Evolutionary conservation across 92 coral and sea anemone species (phyloP).

Genomic region (Epizoanthus fatuus): DNA sequence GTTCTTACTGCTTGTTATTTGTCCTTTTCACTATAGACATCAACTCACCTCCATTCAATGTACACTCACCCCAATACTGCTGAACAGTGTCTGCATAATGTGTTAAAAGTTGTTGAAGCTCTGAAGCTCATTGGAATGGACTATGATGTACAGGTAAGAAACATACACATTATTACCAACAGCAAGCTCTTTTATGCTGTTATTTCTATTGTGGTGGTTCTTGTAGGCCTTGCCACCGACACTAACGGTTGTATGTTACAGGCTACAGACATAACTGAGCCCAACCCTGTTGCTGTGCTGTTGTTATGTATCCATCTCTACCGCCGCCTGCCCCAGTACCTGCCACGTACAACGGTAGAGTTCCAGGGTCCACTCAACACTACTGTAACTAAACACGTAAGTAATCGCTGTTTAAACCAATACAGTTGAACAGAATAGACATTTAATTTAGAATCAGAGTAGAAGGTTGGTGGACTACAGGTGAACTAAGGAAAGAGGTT

Average conservation of each 20-base stretch:
- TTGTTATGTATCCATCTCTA: conserved; percentile 95
- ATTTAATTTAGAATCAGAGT: background rate
- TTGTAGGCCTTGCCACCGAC: background rate
- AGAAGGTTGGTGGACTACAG: background rate
- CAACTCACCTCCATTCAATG: conserved; percentile 93
- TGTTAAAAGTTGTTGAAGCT: conserved; percentile 91
- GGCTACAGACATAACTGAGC: conserved; percentile 97
- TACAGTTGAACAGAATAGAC: too few species aligned
- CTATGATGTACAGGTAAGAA: conserved; percentile 92
- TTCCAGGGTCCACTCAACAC: conserved; percentile 95
- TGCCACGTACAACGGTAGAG: conserved; percentile 92
- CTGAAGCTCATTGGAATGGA: conserved; percentile 91
- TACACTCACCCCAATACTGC: conserved; percentile 92
- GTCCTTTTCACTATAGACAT: conserved; percentile 56
- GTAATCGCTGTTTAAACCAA: conserved; percentile 15
- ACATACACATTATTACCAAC: background rate
- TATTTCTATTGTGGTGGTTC: background rate
- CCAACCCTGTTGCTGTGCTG: conserved; percentile 87
- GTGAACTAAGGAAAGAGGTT: background rate
- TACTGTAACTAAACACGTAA: conserved; percentile 89
- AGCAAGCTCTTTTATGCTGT: background rate
- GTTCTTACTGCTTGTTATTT: background rate
- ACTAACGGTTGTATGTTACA: conserved; percentile 9
- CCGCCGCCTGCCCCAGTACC: conserved; percentile 96
- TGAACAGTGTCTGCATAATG: conserved; percentile 97